These are phyloP conservation scores for Bombus superbus DNA, from an alignment of 1,140 invertebrate species.

Conservation along the genomic window DNA sequence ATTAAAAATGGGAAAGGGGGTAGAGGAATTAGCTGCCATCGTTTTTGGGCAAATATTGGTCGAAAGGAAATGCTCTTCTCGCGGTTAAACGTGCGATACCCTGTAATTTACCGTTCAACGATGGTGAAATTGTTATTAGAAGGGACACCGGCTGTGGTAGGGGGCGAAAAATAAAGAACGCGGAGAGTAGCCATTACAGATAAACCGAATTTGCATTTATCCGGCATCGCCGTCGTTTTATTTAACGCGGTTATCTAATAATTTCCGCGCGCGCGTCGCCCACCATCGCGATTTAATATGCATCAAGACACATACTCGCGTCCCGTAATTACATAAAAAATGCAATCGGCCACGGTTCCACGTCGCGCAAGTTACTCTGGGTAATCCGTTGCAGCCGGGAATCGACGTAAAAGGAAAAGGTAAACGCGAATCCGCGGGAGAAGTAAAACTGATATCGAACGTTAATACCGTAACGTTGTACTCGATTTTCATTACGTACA, in stretches of 20 bases:
- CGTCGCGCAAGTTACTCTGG: not conserved
- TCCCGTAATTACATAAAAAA: slow-evolving; percentile 33
- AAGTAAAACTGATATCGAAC: not conserved
- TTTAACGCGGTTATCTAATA: slow-evolving; percentile 50
- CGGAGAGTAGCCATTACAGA: slow-evolving; percentile 32
- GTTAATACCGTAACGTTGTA: too few species aligned
- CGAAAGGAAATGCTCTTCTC: not conserved
- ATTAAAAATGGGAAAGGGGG: not conserved
- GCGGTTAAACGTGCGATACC: not conserved
- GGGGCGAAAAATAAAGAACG: slow-evolving; percentile 20
- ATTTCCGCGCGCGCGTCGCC: slow-evolving; percentile 19
- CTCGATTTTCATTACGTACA: too few species aligned
- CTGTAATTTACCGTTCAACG: slow-evolving; percentile 25
- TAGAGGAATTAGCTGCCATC: not conserved
- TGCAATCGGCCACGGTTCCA: not conserved
- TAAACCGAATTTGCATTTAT: slow-evolving; percentile 51
- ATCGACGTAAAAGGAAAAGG: not conserved
- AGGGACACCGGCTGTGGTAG: not conserved
- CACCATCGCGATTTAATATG: slow-evolving; percentile 10
- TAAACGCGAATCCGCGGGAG: not conserved
- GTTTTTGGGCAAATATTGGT: not conserved
- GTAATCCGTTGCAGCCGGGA: too few species aligned
- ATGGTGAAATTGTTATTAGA: slow-evolving; percentile 38
- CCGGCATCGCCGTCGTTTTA: slow-evolving; percentile 8
- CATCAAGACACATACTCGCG: not conserved